phyloP scores from a whole-genome alignment of 2,797 vertebrate species.

The Ficedula albicollis region DNA sequence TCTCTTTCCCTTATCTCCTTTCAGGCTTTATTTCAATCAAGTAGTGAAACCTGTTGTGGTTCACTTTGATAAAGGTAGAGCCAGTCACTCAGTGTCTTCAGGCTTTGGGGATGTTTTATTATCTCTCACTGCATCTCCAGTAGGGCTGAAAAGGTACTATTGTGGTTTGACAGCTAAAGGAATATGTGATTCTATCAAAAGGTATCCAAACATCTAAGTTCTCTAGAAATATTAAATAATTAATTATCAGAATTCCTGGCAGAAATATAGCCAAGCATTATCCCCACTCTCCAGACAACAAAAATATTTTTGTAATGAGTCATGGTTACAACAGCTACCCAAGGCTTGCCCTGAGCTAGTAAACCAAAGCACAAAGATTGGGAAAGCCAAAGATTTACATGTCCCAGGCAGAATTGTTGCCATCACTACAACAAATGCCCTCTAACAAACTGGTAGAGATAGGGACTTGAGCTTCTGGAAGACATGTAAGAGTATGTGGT shows the following conservation, averaged over 20 bases:
- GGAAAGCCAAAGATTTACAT: not conserved
- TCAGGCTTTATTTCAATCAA: conserved; percentile 63
- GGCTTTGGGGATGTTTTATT: not conserved
- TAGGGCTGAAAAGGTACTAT: conserved; percentile 27
- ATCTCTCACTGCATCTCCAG: not conserved
- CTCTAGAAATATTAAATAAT: conserved; percentile 64
- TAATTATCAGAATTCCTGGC: conserved; percentile 51
- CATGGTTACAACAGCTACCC: conserved; percentile 38
- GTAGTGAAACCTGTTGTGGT: conserved; percentile 65
- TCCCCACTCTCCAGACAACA: conserved; percentile 29
- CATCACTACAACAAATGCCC: not conserved
- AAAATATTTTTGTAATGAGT: conserved; percentile 40
- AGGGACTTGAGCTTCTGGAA: not conserved
- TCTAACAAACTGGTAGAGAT: not conserved
- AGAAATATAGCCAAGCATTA: conserved; percentile 29
- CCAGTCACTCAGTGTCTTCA: conserved; percentile 7
- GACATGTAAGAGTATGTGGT: not conserved
- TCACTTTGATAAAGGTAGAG: conserved; percentile 56
- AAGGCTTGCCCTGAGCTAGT: not conserved
- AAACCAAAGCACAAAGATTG: not conserved
- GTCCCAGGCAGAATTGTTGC: not conserved
- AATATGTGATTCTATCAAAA: not conserved
- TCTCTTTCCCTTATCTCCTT: conserved; percentile 38
- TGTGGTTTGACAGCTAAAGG: conserved; percentile 50
- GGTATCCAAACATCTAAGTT: not conserved